These are phyloP conservation scores for Petrophora chlorosata DNA, from an alignment of 2,888 invertebrate species.

Conservation along the genomic window DNA sequence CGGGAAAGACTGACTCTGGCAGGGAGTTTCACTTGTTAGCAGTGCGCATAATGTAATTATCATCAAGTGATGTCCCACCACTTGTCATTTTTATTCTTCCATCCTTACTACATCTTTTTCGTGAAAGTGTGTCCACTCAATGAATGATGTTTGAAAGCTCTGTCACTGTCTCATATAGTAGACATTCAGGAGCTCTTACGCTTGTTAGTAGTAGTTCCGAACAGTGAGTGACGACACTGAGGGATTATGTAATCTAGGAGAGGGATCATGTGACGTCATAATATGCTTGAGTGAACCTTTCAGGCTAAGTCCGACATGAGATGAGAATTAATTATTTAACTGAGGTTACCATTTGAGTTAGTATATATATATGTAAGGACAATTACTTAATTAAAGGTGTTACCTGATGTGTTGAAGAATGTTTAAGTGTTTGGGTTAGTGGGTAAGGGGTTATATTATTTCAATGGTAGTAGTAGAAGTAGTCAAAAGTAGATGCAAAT, in stretches of 20 bases:
- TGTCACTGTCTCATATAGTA: conserved; percentile 1
- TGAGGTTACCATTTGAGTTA: neutral
- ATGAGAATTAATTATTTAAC: conserved; percentile 9
- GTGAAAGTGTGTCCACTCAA: too few species aligned
- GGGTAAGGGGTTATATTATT: too few species aligned
- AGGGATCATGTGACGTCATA: conserved; percentile 14
- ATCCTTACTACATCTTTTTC: too few species aligned
- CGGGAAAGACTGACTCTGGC: too few species aligned
- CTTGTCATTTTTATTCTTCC: too few species aligned
- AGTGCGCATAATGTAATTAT: too few species aligned
- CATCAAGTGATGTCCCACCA: too few species aligned
- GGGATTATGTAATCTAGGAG: conserved; percentile 17
- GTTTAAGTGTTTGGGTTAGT: neutral
- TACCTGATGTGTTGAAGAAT: neutral
- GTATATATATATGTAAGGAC: too few species aligned
- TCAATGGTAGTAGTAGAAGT: too few species aligned
- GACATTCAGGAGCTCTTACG: conserved; percentile 1
- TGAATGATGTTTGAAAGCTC: too few species aligned
- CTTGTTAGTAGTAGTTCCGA: conserved; percentile 1
- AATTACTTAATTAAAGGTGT: neutral
- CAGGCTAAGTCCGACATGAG: neutral
- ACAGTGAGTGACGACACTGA: conserved; percentile 13
- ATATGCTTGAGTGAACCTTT: conserved; percentile 1
- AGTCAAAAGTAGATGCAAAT: too few species aligned
- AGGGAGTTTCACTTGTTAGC: too few species aligned